Base-by-base conservation (phyloP, 2,113 vertebrate genomes). In the Kryptolebias marmoratus region DNA sequence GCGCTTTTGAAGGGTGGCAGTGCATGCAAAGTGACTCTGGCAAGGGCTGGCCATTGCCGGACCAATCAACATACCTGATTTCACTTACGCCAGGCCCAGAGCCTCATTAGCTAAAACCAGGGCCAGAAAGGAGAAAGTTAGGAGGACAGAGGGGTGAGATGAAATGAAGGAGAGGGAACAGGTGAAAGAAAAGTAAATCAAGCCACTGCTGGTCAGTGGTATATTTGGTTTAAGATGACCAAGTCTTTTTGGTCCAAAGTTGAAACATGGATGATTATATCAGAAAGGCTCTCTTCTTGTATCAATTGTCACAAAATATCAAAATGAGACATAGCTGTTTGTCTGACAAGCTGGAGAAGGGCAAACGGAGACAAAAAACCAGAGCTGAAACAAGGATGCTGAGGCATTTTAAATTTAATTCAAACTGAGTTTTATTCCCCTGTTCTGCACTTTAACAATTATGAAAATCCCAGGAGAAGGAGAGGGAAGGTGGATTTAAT, bases 1-100 rank as follows among this genome's bases (percentile, higher is more conserved):
- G 57, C 28, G 52, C 82, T 86, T 87, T 89, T 73, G 76, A 79
- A 68, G 79, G 71, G 80, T 76, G 77, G 74, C 48, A 73, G 80
- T 85, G 89, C 90, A 83, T 90, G 88, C 81, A 90, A 86, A 89
- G 88, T 68, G 63, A 82, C 80, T 83, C 60, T 90, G 92, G 88
- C 85, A 88, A 84, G 57, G 66, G 82, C 88, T 9, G 39, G 39
- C 39, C 39, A 42, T 42, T 42, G 39, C 39, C 82, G 86, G 80
- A 85, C 80, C 84, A 91, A 90, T 93, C 87, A 89, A 90, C 89
- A 91, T 88, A 92, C 86, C 89, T 88, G 89, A 87, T 73, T 81
- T 4, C 81, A 56, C 85, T 86, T 88, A 89, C 68, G 59, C 11
- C 77, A 75, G 47, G 65, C 76, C 70, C 27, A 47, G 62, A 55